Conservation (phyloP, 30 jellyfish, hydroid and myxozoan species). For the Cassiopea xamachana region DNA sequence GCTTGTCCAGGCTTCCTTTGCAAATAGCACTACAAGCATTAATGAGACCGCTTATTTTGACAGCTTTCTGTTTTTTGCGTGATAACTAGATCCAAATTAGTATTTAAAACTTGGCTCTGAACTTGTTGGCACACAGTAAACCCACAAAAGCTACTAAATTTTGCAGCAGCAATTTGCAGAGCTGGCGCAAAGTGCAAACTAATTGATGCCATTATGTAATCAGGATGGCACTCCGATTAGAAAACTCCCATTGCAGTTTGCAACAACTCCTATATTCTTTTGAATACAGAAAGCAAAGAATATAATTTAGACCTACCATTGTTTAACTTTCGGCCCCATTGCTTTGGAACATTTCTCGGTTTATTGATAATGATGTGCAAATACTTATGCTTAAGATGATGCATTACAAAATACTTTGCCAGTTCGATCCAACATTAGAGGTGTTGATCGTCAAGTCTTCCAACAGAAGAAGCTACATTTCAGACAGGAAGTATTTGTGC, state of each 20-base stretch:
- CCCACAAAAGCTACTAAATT: not conserved
- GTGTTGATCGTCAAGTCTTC: slow-evolving; percentile 42
- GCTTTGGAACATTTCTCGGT: not conserved
- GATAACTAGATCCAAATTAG: no score
- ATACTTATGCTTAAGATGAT: not conserved
- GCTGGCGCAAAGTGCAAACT: not conserved
- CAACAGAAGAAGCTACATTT: not conserved
- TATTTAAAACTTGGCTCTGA: not conserved
- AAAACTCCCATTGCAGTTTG: not conserved
- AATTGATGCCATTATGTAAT: not conserved
- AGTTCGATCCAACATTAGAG: slow-evolving; percentile 41
- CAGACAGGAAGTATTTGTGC: not conserved
- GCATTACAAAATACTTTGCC: not conserved
- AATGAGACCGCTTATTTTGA: no score
- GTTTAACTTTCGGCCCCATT: not conserved
- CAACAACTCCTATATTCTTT: not conserved
- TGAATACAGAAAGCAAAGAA: not conserved
- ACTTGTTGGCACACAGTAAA: not conserved
- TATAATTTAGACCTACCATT: not conserved
- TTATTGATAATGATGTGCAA: not conserved
- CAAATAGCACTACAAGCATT: no score
- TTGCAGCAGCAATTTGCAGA: not conserved
- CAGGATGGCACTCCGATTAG: not conserved
- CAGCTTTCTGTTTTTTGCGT: no score
- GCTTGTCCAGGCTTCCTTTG: no score